phyloP scores from a whole-genome alignment of 2,113 vertebrate species.

The Genyomyrus donnyi region DNA sequence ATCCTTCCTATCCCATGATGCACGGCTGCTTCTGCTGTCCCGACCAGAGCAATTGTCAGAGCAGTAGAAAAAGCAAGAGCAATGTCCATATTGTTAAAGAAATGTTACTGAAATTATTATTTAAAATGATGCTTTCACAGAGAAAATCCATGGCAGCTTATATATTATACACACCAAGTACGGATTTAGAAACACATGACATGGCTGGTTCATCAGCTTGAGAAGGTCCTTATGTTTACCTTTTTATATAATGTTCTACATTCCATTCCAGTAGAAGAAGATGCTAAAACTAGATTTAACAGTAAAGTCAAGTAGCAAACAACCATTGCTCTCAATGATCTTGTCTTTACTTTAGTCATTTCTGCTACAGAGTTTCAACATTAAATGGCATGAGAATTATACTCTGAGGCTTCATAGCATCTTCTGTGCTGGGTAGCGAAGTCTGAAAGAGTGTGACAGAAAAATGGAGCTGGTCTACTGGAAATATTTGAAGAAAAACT shows the following conservation, averaged over 20 bases:
- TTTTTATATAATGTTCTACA: background rate
- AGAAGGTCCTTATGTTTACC: background rate
- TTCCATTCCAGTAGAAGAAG: background rate
- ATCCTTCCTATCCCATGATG: background rate
- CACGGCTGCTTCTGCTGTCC: background rate
- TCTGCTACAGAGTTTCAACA: background rate
- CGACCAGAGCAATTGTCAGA: background rate
- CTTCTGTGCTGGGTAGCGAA: background rate
- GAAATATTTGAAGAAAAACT: background rate
- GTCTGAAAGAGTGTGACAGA: background rate
- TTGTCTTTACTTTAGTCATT: background rate
- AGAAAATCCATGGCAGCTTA: background rate
- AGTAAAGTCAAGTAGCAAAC: background rate
- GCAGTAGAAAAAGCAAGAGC: background rate
- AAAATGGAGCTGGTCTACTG: background rate
- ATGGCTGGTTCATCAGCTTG: background rate
- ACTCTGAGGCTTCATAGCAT: background rate
- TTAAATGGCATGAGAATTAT: background rate
- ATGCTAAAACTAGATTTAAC: background rate
- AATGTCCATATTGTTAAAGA: background rate
- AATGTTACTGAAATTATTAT: background rate
- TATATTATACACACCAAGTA: background rate
- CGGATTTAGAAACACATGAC: background rate
- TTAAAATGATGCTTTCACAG: background rate
- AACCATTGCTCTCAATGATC: background rate